Base-by-base conservation (phyloP, 1,140 invertebrate genomes). In the Lordiphosa stackelbergi region DNA sequence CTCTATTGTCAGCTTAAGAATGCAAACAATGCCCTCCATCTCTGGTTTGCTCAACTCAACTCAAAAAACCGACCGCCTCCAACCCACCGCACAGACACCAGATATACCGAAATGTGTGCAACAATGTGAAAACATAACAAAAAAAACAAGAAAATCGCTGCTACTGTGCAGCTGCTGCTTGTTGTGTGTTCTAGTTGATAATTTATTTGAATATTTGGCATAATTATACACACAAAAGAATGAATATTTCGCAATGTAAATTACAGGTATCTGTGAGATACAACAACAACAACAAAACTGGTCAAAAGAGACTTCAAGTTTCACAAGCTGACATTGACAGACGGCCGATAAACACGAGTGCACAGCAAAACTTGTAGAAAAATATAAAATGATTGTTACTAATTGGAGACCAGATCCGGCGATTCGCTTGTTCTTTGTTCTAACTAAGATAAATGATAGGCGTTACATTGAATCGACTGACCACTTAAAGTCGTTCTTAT, bases 121-220 rank as follows among this genome's bases (percentile, higher is more conserved):
- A 78, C 70, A 81, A 66, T 70, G 43, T 60, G 61, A 60, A 47
- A 52, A 62, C 28, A 31, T 7, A 31, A 31, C 6, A 31, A 31
- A 31, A 31, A 75, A 75, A 75, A 62, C 66, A 13, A 7, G 46
- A 40, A 70, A 60, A 36, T 60, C 34, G 48, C 42, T 8, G 70
- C 74, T 66, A 74, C 74, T 79, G 74, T 74, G 73, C 73, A 78
- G 66, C 70, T 12, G 37, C 37, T 19, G 41, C 28, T 53, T 24
- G 38, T 28, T 41, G 70, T 73, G 73, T 79, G 74, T 81, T 79
- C 75, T 79, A 70, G 61, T 79, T 79, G 66, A 79, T 79, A 79
- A 79, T 79, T 79, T 79, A 79, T 79, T 79, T 79, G 75, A 81
- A 81, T 81, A 81, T 79, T 79, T 81, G 63, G 61, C 61, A 63